Evolutionary conservation across 2,888 invertebrate genomes (phyloP).

Genomic region (Sarcophaga subvicina): DNA sequence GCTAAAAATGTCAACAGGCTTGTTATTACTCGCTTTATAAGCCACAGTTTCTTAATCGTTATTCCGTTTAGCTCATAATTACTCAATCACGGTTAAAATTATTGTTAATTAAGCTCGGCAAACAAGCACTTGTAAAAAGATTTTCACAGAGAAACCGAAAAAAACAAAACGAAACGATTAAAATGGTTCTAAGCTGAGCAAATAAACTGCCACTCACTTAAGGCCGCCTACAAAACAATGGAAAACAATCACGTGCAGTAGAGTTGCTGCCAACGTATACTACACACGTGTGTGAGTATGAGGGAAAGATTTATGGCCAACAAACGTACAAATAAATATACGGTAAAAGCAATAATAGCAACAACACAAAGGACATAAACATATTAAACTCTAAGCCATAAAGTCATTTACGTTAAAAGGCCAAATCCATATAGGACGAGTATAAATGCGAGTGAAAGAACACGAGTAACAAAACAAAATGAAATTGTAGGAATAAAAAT

Average conservation of each 20-base stretch:
- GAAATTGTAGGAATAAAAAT: too few species aligned
- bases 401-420: conserved; percentile 5
- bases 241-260: conserved; percentile 15
- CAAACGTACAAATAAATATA: not conserved
- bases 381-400: conserved; percentile 17
- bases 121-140: conserved; percentile 42
- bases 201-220: not conserved
- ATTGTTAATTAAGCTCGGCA: too few species aligned
- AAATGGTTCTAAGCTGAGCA: not conserved
- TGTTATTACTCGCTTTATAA: too few species aligned
- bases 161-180: not conserved
- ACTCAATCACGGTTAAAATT: too few species aligned
- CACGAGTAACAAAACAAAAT: too few species aligned
- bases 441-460: too few species aligned
- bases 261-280: not conserved
- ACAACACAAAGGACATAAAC: not conserved
- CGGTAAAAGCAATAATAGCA: not conserved
- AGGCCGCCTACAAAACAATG: too few species aligned
- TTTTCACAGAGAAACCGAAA: conserved; percentile 1
- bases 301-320: conserved; percentile 26
- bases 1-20: too few species aligned
- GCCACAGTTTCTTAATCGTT: too few species aligned
- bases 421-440: not conserved
- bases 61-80: too few species aligned
- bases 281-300: not conserved